These are phyloP conservation scores for Phenacoccus solenopsis DNA, from an alignment of 1,140 invertebrate species.

Conservation along the genomic window DNA sequence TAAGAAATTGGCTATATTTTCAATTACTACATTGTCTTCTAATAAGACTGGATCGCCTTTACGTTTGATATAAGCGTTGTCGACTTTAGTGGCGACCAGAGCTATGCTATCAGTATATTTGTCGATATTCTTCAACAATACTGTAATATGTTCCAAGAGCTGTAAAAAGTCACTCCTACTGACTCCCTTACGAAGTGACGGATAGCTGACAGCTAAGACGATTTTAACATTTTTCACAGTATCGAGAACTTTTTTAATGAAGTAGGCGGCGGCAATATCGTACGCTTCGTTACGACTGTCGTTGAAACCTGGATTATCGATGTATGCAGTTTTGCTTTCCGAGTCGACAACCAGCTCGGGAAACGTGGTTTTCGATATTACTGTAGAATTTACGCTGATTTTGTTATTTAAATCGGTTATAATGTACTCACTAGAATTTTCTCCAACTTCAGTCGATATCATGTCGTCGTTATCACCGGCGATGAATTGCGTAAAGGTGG, in stretches of 20 bases:
- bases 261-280: conserved; percentile 26
- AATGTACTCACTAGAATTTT: conserved; percentile 12
- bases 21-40: not conserved
- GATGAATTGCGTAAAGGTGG: no score
- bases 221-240: conserved; percentile 23
- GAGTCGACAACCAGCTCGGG: conserved; percentile 22
- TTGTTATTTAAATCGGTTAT: conserved; percentile 17
- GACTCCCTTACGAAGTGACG: conserved; percentile 19
- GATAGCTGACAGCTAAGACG: conserved; percentile 22
- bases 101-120: conserved; percentile 22
- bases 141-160: conserved; percentile 18
- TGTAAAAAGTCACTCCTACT: conserved; percentile 23
- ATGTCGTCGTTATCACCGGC: conserved; percentile 21
- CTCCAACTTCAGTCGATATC: not conserved
- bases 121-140: conserved; percentile 21
- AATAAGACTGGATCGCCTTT: not conserved
- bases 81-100: conserved; percentile 25
- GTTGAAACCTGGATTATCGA: conserved; percentile 27
- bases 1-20: conserved; percentile 16
- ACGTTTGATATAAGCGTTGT: not conserved
- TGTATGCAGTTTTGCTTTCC: conserved; percentile 17
- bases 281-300: conserved; percentile 23
- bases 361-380: conserved; percentile 24
- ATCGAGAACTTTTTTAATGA: conserved; percentile 24
- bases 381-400: conserved; percentile 18